A percentile compares a stretch with the other conserved stretches of the same genome.
phyloP scores from a whole-genome alignment of 2,888 invertebrate species.

The Drosophila mettleri region DNA sequence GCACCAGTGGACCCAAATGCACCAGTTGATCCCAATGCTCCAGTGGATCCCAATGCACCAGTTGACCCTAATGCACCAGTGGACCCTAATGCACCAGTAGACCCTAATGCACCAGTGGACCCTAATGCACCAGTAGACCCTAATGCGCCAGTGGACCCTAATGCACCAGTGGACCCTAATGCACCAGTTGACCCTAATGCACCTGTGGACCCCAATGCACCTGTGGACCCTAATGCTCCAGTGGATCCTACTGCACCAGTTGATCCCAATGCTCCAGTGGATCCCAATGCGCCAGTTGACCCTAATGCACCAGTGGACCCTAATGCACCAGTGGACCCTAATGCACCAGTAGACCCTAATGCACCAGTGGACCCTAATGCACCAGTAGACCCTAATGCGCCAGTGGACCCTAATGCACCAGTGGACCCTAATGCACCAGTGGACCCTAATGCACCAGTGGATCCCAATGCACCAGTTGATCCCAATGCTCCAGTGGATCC shows the following conservation, averaged over 20 bases:
- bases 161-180: slow-evolving; percentile 26
- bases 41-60: slow-evolving; percentile 4
- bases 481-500: no score
- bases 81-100: not conserved
- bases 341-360: slow-evolving; percentile 9
- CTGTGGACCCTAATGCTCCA: slow-evolving; percentile 16
- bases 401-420: slow-evolving; percentile 28
- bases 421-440: slow-evolving; percentile 28
- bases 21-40: not conserved
- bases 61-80: not conserved
- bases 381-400: slow-evolving; percentile 19
- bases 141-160: slow-evolving; percentile 6
- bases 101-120: not conserved
- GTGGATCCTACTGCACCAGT: slow-evolving; percentile 3
- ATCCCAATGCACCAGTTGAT: no score
- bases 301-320: slow-evolving; percentile 14
- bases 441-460: slow-evolving; percentile 12
- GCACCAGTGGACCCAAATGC: slow-evolving; percentile 4
- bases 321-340: no score
- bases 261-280: slow-evolving; percentile 1
- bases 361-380: slow-evolving; percentile 28
- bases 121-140: slow-evolving; percentile 11
- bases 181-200: not conserved
- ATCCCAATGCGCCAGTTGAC: no score
- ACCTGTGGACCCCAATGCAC: slow-evolving; percentile 16